A percentile compares a stretch with the other conserved stretches of the same genome.
Evolutionary conservation across 2,888 invertebrate genomes (phyloP).

Genomic region (Tipula confusa): DNA sequence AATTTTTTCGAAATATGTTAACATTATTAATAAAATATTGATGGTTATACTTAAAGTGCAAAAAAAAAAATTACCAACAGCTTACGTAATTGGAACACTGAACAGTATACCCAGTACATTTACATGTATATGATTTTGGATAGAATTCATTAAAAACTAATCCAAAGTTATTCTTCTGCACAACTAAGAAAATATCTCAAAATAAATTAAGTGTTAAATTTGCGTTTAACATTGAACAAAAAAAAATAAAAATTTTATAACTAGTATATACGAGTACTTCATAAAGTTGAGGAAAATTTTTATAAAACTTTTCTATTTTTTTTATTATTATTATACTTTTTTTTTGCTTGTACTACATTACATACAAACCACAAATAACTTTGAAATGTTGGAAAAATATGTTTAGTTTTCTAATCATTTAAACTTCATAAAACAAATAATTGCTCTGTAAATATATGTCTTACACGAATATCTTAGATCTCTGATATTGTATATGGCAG

Average conservation of each 20-base stretch:
- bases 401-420: not conserved
- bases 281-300: not conserved
- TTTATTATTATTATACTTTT: no score
- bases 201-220: slow-evolving; percentile 20
- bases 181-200: not conserved
- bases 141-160: slow-evolving; percentile 9
- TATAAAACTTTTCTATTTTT: not conserved
- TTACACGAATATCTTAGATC: not conserved
- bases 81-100: no score
- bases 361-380: not conserved
- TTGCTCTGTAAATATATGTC: not conserved
- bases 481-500: not conserved
- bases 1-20: no score
- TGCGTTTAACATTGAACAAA: not conserved
- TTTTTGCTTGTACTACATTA: no score
- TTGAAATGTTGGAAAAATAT: not conserved
- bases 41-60: no score
- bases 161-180: not conserved
- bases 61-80: no score
- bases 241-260: not conserved
- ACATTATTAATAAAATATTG: no score
- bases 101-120: not conserved
- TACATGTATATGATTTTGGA: not conserved
- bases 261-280: not conserved
- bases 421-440: not conserved